Conservation (phyloP, 2,113 vertebrate genomes). For the Ceyx margarethae region DNA sequence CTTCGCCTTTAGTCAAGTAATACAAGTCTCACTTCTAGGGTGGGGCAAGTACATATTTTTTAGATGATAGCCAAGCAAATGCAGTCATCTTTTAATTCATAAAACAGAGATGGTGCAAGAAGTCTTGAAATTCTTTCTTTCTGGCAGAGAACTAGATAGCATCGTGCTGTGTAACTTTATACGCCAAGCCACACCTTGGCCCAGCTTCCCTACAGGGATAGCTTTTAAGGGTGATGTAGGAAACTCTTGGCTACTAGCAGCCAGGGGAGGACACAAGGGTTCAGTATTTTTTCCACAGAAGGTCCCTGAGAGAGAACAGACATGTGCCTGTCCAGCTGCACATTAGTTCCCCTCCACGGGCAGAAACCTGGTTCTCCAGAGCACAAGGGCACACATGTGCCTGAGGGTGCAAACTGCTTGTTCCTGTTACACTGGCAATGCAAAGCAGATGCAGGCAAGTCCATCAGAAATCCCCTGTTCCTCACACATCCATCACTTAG, state of each 20-base stretch:
- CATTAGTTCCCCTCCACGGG: neutral
- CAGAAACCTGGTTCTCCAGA: neutral
- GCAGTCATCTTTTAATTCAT: neutral
- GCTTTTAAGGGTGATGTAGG: neutral
- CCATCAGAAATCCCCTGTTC: neutral
- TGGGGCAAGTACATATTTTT: constrained; percentile 10
- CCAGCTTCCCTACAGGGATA: neutral
- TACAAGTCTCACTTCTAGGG: neutral
- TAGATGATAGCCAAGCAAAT: neutral
- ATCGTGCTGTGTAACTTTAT: neutral
- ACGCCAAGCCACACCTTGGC: neutral
- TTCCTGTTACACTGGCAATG: neutral
- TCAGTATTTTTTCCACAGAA: neutral
- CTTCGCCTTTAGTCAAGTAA: neutral
- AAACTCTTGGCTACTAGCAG: neutral
- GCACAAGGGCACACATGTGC: neutral
- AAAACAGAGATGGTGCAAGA: neutral
- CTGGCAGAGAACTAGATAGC: neutral
- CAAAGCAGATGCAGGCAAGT: neutral
- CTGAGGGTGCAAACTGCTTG: neutral
- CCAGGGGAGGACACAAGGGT: neutral
- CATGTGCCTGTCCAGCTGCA: neutral
- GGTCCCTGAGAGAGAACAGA: neutral
- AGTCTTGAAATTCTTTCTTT: neutral
- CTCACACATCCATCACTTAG: neutral